A percentile compares a stretch with the other conserved stretches of the same genome.
phyloP scores from a whole-genome alignment of 2,113 vertebrate species.

The Caloenas nicobarica region DNA sequence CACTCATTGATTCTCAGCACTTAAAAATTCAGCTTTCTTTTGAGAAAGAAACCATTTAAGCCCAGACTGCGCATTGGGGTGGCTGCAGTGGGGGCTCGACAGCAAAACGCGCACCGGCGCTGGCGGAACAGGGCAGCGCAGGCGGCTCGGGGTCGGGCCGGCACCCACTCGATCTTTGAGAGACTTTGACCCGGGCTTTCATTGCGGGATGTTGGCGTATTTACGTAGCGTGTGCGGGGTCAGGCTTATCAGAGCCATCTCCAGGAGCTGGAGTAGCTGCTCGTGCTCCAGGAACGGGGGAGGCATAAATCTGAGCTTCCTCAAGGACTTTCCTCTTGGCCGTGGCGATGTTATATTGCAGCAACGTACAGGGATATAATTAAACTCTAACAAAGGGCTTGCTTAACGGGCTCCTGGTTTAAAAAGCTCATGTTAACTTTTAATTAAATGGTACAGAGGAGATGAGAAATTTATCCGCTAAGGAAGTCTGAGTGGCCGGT shows the following conservation, averaged over 20 bases:
- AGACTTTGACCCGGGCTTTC: neutral
- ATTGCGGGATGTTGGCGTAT: fast-evolving
- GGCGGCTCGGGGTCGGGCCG: neutral
- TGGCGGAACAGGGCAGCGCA: neutral
- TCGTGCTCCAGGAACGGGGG: neutral
- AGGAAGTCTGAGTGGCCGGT: neutral
- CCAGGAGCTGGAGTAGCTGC: conserved; percentile 33
- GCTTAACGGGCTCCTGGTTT: neutral
- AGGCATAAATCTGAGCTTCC: conserved; percentile 40
- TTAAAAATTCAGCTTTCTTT: neutral
- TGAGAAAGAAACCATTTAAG: neutral
- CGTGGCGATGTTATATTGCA: neutral
- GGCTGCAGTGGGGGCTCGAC: fast-evolving
- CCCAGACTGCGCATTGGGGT: fast-evolving
- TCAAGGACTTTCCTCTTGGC: conserved; percentile 47
- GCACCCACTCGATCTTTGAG: neutral
- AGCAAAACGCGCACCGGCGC: fast-evolving
- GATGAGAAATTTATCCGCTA: neutral
- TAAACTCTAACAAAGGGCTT: conserved; percentile 47
- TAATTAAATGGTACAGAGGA: conserved; percentile 36
- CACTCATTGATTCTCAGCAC: neutral
- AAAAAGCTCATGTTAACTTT: neutral
- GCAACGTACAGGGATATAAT: neutral
- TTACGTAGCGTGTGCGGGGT: neutral
- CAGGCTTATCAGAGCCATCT: conserved; percentile 5